Conservation (phyloP, 1,140 invertebrate species). For the Apis florea region DNA sequence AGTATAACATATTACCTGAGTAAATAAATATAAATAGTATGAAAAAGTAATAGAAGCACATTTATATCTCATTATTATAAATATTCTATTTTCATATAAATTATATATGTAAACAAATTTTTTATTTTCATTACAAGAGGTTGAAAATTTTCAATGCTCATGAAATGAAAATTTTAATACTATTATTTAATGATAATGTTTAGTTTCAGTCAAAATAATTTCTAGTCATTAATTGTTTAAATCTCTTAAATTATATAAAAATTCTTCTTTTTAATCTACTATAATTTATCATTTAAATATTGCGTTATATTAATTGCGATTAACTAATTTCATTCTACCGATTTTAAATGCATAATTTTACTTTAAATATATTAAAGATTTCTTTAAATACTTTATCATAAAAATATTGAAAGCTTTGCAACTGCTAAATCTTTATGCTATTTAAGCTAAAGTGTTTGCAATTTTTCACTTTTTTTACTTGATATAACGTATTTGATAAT, state of each 20-base stretch:
- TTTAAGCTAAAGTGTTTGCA: slow-evolving; percentile 30
- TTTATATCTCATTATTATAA: background rate
- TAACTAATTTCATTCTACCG: slow-evolving; percentile 10
- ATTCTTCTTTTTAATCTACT: background rate
- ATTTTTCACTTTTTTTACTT: slow-evolving; percentile 4
- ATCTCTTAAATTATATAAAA: slow-evolving; percentile 3
- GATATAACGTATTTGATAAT: background rate
- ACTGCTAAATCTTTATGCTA: background rate
- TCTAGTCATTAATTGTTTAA: background rate
- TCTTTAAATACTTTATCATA: background rate
- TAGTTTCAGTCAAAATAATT: slow-evolving; percentile 5
- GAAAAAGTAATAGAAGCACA: slow-evolving; percentile 26
- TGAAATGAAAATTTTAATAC: slow-evolving; percentile 22
- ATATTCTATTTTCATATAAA: background rate
- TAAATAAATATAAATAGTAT: slow-evolving; percentile 14
- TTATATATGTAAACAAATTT: background rate
- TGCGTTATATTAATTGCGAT: background rate
- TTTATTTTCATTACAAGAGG: slow-evolving; percentile 1
- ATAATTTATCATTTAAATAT: slow-evolving; percentile 25
- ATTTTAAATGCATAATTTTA: slow-evolving; percentile 27
- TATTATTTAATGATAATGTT: slow-evolving; percentile 15
- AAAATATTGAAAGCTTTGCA: slow-evolving; percentile 37
- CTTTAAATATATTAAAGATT: slow-evolving; percentile 25
- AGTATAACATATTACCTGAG: background rate
- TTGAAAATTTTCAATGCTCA: background rate